phyloP scores from a whole-genome alignment of 1,140 invertebrate species.

The Euura saliciscinereae region DNA sequence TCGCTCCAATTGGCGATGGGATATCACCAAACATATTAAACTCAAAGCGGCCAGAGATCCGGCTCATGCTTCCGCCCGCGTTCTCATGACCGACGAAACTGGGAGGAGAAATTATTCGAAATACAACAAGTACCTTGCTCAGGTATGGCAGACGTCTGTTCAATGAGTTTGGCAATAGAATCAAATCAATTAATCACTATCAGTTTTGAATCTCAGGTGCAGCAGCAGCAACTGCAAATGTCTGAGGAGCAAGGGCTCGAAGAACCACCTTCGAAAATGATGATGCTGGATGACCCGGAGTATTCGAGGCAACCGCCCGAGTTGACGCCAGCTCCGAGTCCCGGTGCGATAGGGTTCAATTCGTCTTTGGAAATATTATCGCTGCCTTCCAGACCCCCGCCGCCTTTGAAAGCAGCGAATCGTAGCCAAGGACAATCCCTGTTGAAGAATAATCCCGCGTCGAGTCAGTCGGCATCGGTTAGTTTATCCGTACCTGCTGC shows the following conservation, averaged over 20 bases:
- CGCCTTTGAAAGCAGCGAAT: conserved; percentile 40
- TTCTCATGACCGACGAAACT: conserved; percentile 90
- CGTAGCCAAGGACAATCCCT: conserved; percentile 47
- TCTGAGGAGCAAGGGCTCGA: conserved; percentile 43
- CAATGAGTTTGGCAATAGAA: neutral
- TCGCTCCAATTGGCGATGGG: conserved; percentile 94
- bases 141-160: conserved; percentile 57
- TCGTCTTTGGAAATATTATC: conserved; percentile 19
- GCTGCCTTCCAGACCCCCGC: conserved; percentile 38
- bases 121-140: conserved; percentile 85
- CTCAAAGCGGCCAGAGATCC: conserved; percentile 84
- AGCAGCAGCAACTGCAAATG: conserved; percentile 36
- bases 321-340: conserved; percentile 22
- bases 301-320: conserved; percentile 26
- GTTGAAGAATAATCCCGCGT: conserved; percentile 42
- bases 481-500: conserved; percentile 14
- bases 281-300: conserved; percentile 34
- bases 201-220: neutral
- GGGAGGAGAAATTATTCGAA: conserved; percentile 90
- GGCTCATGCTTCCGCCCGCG: conserved; percentile 76
- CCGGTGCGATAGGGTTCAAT: conserved; percentile 18
- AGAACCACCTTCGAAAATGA: conserved; percentile 41
- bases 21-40: conserved; percentile 94
- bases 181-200: no score
- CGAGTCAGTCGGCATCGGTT: conserved; percentile 13